These are phyloP conservation scores for Acanthiza pusilla DNA, from an alignment of 2,797 vertebrate species.

Conservation along the genomic window DNA sequence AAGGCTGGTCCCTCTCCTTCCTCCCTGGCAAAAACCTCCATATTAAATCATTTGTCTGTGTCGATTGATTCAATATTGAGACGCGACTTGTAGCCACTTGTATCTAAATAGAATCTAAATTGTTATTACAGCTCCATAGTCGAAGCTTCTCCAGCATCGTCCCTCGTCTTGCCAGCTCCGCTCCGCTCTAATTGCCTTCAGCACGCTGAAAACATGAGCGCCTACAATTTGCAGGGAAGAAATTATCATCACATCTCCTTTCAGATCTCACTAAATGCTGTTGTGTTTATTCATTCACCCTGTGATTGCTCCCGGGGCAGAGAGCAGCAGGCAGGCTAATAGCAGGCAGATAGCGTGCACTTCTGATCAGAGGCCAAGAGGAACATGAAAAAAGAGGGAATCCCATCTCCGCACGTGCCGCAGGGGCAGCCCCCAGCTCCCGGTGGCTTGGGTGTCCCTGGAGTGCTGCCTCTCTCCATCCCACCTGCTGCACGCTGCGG, in stretches of 20 bases:
- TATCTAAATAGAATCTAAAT: conserved; percentile 74
- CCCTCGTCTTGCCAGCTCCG: conserved; percentile 12
- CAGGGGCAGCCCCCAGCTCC: background rate
- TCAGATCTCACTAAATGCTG: conserved; percentile 46
- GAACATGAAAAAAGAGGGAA: conserved; percentile 12
- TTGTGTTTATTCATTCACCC: conserved; percentile 63
- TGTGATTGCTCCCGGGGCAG: conserved; percentile 43
- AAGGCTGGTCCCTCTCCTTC: background rate
- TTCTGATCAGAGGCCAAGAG: conserved; percentile 46
- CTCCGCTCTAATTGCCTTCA: conserved; percentile 57
- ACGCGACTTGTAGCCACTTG: conserved; percentile 51
- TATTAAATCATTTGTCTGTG: conserved; percentile 54
- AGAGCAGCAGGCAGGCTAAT: conserved; percentile 54
- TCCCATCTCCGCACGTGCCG: background rate
- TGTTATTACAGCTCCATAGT: conserved; percentile 45
- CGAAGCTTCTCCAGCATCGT: background rate
- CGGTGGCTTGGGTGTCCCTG: rapidly evolving
- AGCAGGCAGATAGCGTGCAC: background rate
- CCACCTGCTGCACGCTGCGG: background rate
- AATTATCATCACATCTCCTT: conserved; percentile 61
- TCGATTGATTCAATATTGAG: conserved; percentile 63
- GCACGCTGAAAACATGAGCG: background rate
- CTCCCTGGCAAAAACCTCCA: background rate
- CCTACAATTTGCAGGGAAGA: conserved; percentile 44
- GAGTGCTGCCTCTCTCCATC: background rate